Evolutionary conservation across 2,888 invertebrate genomes (phyloP), one percentile per base, ranked within the genome.

Genomic region (Agrilus cyanescens): DNA sequence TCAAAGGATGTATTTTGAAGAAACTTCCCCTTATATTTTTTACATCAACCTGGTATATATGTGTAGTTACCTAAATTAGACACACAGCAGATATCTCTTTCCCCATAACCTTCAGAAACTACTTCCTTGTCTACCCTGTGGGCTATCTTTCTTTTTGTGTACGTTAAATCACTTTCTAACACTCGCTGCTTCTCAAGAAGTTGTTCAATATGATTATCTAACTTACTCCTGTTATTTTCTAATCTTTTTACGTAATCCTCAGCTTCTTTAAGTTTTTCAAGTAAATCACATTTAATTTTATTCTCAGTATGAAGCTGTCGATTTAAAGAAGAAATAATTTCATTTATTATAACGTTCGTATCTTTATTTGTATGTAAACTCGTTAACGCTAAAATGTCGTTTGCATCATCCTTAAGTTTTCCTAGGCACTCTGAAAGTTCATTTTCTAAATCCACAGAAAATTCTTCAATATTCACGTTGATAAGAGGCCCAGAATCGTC

Each of bases 341-440:
- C 58, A 43, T 61, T 58, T 14, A 55, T 14, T 46, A 37, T 35
- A 47, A 41, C n/a, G 33, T 12, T 33, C 7, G 12, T 14, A 7
- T 33, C n/a, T 29, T 43, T 43, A 13, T 34, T 10, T 40, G 44
- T 35, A 20, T 43, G 45, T 15, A 58, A 39, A 44, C 55, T 60
- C 8, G 63, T 77, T n/a, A 82, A 61, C 29, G 76, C 74, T 36
- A 86, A 66, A 49, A 87, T 66, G 15, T 78, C 77, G 30, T 80
- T 78, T 1, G 85, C 85, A 57, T 87, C 86, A 7, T 70, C 61
- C 47, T 77, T 74, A 39, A 87, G 63, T 15, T 82, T 72, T 39
- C 75, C 72, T 50, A 86, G 60, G 52, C 85, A 85, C 35, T 71
- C 67, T 41, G 78, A 78, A 45, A 87, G 65, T 59, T 85, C 82